phyloP scores from a whole-genome alignment of 2,797 vertebrate species.

The Acrossocheilus fasciatus region DNA sequence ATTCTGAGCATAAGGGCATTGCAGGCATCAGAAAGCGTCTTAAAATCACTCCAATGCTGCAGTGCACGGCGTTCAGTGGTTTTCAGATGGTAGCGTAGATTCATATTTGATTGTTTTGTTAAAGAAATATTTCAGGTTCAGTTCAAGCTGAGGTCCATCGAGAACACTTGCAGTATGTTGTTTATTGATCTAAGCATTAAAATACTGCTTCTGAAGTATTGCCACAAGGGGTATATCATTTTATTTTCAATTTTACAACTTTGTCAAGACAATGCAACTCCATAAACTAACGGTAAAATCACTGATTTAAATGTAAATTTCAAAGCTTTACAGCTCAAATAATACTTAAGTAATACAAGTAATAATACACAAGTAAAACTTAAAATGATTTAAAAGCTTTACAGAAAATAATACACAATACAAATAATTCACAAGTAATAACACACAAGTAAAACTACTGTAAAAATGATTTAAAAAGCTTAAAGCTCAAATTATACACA shows the following conservation, averaged over 20 bases:
- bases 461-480: no score
- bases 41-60: not conserved
- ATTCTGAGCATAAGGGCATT: constrained; percentile 29
- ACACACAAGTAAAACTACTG: no score
- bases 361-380: not conserved
- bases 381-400: no score
- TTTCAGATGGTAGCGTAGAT: not conserved
- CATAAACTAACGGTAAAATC: not conserved
- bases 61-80: not conserved
- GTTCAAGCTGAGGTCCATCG: not conserved
- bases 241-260: not conserved
- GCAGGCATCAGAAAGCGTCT: constrained; percentile 6
- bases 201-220: not conserved
- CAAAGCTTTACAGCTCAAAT: no score
- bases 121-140: not conserved
- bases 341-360: no score
- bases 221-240: not conserved
- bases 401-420: no score
- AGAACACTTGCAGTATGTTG: not conserved
- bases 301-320: not conserved
- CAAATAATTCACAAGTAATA: no score
- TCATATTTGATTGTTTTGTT: not conserved
- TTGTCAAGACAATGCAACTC: not conserved
- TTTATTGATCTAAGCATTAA: not conserved
- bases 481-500: no score